Evolutionary conservation across 1,140 invertebrate genomes (phyloP).

Genomic region (Hylyphantes graminicola): DNA sequence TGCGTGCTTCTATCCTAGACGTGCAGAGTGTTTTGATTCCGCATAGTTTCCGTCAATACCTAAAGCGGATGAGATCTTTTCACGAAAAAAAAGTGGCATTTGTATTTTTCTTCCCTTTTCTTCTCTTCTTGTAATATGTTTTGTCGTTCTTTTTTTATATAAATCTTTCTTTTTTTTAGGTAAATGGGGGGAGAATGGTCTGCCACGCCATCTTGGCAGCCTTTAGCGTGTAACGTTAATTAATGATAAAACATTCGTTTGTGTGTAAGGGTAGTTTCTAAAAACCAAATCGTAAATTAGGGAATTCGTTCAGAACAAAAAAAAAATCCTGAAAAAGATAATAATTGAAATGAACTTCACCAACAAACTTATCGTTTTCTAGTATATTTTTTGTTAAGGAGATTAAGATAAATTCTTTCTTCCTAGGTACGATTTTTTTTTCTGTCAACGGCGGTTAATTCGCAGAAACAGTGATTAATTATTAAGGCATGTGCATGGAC

Average conservation of each 20-base stretch:
- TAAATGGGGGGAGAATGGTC: not conserved
- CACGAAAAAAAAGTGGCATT: slow-evolving; percentile 11
- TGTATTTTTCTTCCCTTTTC: not conserved
- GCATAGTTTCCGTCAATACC: slow-evolving; percentile 8
- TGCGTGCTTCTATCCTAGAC: slow-evolving; percentile 17
- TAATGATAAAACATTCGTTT: not conserved
- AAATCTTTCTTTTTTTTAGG: not conserved
- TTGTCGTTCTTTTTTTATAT: not conserved
- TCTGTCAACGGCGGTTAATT: too few relatives aligned
- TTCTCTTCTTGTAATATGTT: not conserved
- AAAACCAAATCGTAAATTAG: not conserved
- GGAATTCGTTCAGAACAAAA: too few relatives aligned
- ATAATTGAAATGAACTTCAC: too few relatives aligned
- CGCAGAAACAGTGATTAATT: too few relatives aligned
- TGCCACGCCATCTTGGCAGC: not conserved
- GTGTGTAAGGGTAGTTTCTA: not conserved
- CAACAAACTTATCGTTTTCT: too few relatives aligned
- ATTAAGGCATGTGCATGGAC: too few relatives aligned
- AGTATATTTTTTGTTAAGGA: too few relatives aligned
- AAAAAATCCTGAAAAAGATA: too few relatives aligned
- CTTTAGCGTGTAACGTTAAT: not conserved
- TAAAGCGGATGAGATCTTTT: not conserved
- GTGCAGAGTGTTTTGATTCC: slow-evolving; percentile 29
- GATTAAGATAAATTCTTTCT: too few relatives aligned
- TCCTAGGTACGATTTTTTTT: too few relatives aligned